These are phyloP conservation scores for Patella depressa DNA, from an alignment of 2,888 invertebrate genomes.

Conservation along the genomic window DNA sequence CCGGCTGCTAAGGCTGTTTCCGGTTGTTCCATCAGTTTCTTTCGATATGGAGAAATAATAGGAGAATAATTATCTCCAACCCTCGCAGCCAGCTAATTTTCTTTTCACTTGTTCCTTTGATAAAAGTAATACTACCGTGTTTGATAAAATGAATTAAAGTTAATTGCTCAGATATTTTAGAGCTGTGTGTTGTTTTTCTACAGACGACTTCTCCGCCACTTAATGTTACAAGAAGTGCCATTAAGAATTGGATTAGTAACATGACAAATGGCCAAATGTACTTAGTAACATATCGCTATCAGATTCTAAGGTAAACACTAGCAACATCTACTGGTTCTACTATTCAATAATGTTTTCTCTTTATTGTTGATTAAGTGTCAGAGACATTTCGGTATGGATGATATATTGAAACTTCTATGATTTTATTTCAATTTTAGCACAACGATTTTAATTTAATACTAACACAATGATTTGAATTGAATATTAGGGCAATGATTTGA, in stretches of 20 bases:
- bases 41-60: slow-evolving; percentile 8
- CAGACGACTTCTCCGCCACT: slow-evolving; percentile 1
- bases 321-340: too few relatives aligned
- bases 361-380: too few relatives aligned
- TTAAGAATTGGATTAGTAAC: not conserved
- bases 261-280: too few relatives aligned
- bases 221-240: slow-evolving; percentile 9
- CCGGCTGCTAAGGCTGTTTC: slow-evolving; percentile 13
- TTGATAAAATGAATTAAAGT: slow-evolving; percentile 4
- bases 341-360: too few relatives aligned
- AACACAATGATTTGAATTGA: too few relatives aligned
- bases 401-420: too few relatives aligned
- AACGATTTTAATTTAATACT: too few relatives aligned
- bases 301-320: too few relatives aligned
- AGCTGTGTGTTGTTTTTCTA: slow-evolving; percentile 7
- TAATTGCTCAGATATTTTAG: slow-evolving; percentile 8
- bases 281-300: too few relatives aligned
- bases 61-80: slow-evolving; percentile 8
- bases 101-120: slow-evolving; percentile 3
- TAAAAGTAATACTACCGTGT: slow-evolving; percentile 6
- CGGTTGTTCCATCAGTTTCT: slow-evolving; percentile 9
- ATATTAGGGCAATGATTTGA: too few relatives aligned
- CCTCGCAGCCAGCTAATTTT: slow-evolving; percentile 9
- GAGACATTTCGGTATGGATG: too few relatives aligned
- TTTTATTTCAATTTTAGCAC: too few relatives aligned